These are phyloP conservation scores for Muraenolepis orangiensis DNA, from an alignment of 2,797 vertebrate genomes.

Conservation along the genomic window DNA sequence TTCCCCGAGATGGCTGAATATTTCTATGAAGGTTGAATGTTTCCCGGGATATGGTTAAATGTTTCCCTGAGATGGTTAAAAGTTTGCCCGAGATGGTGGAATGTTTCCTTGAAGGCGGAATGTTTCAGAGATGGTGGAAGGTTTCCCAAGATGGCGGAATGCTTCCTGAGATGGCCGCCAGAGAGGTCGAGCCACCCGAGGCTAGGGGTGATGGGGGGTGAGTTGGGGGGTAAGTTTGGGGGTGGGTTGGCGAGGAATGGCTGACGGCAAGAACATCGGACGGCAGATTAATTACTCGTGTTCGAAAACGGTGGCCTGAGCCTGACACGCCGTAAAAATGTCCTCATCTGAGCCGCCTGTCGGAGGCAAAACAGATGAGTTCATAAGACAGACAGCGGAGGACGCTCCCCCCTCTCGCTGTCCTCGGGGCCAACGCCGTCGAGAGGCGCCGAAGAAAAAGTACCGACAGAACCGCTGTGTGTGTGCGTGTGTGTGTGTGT, in stretches of 20 bases:
- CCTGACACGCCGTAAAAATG: constrained; percentile 46
- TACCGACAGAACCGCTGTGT: neutral
- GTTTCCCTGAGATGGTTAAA: no score
- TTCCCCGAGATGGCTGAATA: no score
- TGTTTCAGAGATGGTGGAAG: no score
- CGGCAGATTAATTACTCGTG: constrained; percentile 64
- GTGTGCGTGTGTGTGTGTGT: neutral
- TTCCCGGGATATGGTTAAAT: no score
- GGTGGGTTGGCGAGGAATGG: constrained; percentile 6
- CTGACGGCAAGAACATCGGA: constrained; percentile 55
- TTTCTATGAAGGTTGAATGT: no score
- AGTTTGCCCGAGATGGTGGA: no score
- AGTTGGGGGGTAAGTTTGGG: no score
- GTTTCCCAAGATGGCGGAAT: neutral
- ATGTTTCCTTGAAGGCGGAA: no score
- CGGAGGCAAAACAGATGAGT: constrained; percentile 60
- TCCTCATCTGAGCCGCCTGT: constrained; percentile 49
- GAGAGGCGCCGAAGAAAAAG: neutral
- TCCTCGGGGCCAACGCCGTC: constrained; percentile 45
- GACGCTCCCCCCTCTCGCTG: constrained; percentile 28
- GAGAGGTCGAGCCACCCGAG: constrained; percentile 44
- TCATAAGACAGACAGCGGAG: constrained; percentile 57
- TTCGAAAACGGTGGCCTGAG: constrained; percentile 36
- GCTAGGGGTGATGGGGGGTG: neutral
- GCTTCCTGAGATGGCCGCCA: constrained; percentile 38